Base-by-base conservation (phyloP, 2,113 vertebrate species). In the Struthio camelus region DNA sequence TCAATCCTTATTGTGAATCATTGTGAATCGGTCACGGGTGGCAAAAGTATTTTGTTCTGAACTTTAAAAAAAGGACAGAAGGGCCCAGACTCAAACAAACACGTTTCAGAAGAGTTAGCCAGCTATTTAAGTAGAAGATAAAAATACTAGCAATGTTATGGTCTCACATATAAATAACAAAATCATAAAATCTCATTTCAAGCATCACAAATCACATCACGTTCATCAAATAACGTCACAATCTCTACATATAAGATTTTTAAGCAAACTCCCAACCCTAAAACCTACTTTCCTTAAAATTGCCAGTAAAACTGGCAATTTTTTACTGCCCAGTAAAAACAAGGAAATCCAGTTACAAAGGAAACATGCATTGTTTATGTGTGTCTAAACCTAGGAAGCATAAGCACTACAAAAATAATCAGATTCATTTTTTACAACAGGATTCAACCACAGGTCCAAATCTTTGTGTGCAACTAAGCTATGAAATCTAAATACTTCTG, bases 401-500 rank as follows among this genome's bases (percentile, higher is more conserved):
- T 76, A 36, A 98, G 97, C 70, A 99, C 96, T 12, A 99, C 66
- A 59, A 98, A 97, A 25, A 87, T 99, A 98, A 46, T 98, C 93
- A 4, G 98, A 95, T 48, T 98, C 85, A 51, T 80, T 98, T 92
- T 97, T 98, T 23, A 97, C 97, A 32, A 98, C 91, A 4, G 98
- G 98, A 93, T 99, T 99, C 48, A 99, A 98, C 38, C 98, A 96
- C 20, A 99, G 87, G 94, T 99, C 99, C 92, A 99, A 91, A 7
- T 98, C 98, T 51, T 72, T 96, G 61, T 99, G 95, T 44, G 85
- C 85, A 2, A 96, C 79, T 40, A 99, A 87, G 61, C 93, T 91
- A 14, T 95, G 97, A 20, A 99, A 97, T 65, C 97, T 94, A 50
- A 98, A 97, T 18, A 98, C 82, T 62, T 99, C 98, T 11, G 98